Base-by-base conservation (phyloP, 35 echinoderm and acorn worm genomes). In the Lytechinus pictus region DNA sequence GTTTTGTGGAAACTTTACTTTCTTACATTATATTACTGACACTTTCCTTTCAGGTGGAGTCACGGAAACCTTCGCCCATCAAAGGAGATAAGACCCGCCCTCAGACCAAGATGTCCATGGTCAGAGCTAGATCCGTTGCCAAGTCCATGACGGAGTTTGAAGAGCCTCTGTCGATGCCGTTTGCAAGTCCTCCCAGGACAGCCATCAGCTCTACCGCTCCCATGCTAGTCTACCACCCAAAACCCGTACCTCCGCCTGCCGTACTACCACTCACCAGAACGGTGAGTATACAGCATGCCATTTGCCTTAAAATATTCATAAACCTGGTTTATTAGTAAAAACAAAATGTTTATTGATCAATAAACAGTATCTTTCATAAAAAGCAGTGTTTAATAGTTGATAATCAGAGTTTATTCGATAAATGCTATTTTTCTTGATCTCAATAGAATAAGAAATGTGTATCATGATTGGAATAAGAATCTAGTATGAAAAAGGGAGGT, bases 201-300 rank as follows among this genome's bases (percentile, higher is more conserved):
- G 54, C 57, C 58, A 52, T 72, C 27, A 86, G 92, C 92, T 93
- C 87, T n/a, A 91, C 5, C 19, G 88, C 54, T 29, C 95, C 95
- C 54, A 91, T 72, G 52, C 60, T 99, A 53, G 87, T 94, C 57
- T 99, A 99, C 92, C 93, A 99, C 61, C 98, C 98, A 27, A 95
- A 95, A 91, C 95, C 96, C 24, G 94, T 99, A 5, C 98, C 98
- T 19, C 61, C 86, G 27, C 97, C 98, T 27, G 98, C 97, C 52
- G 95, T 99, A 27, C 52, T 99, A 58, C 97, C 98, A 53, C 91
- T 99, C 79, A 97, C 98, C 10, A 97, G 98, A 91, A 99, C 97
- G 5, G 98, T 99, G 90, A 96, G 98, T 95, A 52, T 12, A 44
- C 33, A 2, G 33, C 33, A 44, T 44, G 33, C 33, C 33, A 44